Evolutionary conservation across 1,140 invertebrate genomes (phyloP).

Genomic region (Drosophila neocordata): DNA sequence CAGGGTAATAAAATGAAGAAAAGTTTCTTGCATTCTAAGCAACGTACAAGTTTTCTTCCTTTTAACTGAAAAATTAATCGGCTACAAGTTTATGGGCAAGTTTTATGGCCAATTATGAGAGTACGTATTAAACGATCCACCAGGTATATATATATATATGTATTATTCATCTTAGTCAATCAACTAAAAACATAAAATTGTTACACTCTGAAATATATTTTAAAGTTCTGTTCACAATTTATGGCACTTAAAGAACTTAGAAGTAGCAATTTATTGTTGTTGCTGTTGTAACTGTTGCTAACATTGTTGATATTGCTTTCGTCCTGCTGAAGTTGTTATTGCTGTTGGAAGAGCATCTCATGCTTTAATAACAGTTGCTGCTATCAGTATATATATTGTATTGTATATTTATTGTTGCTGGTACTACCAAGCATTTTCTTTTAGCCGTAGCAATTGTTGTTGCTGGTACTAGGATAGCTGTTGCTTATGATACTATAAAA

Average conservation of each 20-base stretch:
- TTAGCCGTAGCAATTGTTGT: too few relatives aligned
- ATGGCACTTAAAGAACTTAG: background rate
- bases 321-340: background rate
- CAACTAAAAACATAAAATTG: constrained; percentile 3
- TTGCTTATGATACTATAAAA: too few relatives aligned
- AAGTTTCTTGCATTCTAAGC: constrained; percentile 12
- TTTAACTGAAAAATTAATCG: constrained; percentile 51
- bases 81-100: constrained; percentile 46
- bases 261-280: background rate
- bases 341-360: too few relatives aligned
- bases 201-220: background rate
- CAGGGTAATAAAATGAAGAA: background rate
- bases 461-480: too few relatives aligned
- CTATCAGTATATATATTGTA: too few relatives aligned
- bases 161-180: constrained; percentile 30
- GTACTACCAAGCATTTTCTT: too few relatives aligned
- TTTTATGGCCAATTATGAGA: constrained; percentile 52
- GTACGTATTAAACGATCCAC: constrained; percentile 4
- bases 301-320: background rate
- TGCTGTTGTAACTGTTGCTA: background rate
- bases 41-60: constrained; percentile 10
- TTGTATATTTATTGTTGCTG: too few relatives aligned
- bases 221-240: background rate
- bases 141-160: background rate
- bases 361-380: too few relatives aligned